Conservation (phyloP, 2,113 vertebrate species). For the Myotis brandtii region DNA sequence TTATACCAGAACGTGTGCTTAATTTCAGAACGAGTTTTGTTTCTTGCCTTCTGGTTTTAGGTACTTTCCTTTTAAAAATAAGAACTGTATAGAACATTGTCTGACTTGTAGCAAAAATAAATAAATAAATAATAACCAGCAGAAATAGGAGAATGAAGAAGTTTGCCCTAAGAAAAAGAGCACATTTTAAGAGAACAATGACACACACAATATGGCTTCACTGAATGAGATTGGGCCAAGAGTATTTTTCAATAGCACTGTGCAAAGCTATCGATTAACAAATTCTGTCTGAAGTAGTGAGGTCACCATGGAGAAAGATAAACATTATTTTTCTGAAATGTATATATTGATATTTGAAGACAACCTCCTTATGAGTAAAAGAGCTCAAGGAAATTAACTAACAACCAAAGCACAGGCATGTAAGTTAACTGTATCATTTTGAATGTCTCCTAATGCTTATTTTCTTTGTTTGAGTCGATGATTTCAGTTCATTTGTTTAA, state of each 20-base stretch:
- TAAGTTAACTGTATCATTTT: not conserved
- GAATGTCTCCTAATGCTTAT: not conserved
- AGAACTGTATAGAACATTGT: constrained; percentile 60
- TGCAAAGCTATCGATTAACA: not conserved
- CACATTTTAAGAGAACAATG: not conserved
- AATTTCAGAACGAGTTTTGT: constrained; percentile 71
- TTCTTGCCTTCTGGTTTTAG: constrained; percentile 72
- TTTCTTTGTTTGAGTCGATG: not conserved
- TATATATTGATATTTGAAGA: not conserved
- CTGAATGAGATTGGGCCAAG: not conserved
- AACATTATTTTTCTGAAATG: not conserved
- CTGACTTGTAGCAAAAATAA: constrained; percentile 39
- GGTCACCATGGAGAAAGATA: not conserved
- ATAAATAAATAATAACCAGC: not conserved
- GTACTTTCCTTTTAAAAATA: constrained; percentile 48
- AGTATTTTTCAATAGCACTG: not conserved
- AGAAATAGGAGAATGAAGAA: not conserved
- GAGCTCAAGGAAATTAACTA: not conserved
- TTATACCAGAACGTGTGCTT: constrained; percentile 83
- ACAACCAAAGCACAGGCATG: not conserved
- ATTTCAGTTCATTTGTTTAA: not conserved
- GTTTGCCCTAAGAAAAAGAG: not conserved
- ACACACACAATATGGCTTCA: not conserved
- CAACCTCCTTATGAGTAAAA: not conserved
- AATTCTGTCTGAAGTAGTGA: not conserved